Evolutionary conservation across 2,797 vertebrate genomes (phyloP), one percentile per base, ranked within the genome.

Genomic region (Aeoliscus strigatus): DNA sequence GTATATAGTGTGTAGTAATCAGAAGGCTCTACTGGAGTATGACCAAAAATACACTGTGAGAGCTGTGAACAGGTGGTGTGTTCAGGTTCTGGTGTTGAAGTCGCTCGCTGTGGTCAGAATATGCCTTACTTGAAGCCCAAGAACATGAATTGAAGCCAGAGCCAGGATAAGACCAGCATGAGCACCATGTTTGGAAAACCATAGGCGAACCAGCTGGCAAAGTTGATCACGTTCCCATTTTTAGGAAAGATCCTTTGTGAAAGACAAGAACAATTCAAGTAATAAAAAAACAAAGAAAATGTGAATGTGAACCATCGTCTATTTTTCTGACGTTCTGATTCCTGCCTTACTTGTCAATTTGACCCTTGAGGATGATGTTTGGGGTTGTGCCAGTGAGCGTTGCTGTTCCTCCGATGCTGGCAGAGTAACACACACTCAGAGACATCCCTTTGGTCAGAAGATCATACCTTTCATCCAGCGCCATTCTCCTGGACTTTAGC

Each of bases 361-460:
- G 94, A 63, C 93, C 94, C 71, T 93, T 89, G 15, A 98, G 83
- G 59, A 98, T 91, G 76, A 98, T 86, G 49, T 98, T 98, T 14
- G 94, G 91, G 0, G 90, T 84, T 2, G 94, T 96, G 32, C 96
- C 94, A 0, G 96, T 98, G 51, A 98, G 86, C 0, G 94, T 98
- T 41, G 94, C 92, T 0, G 90, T 94, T 27, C 95, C 94, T 13
- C 94, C 94, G 0, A 98, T 96, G 77, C 94, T 98, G 65, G 94
- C 81, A 0, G 95, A 81, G 49, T 97, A 98, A 50, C 93, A 94
- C 51, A 97, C 90, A 0, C 76, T 81, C 24, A 98, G 85, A 60
- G 86, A 90, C 88, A 96, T 88, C 23, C 92, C 92, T 78, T 95
- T 93, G 68, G 61, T 86, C 25, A 96, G 39, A 3, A 35, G 65